Evolutionary conservation across 2,113 vertebrate genomes (phyloP).

Genomic region (Poeciliopsis turrubarensis): DNA sequence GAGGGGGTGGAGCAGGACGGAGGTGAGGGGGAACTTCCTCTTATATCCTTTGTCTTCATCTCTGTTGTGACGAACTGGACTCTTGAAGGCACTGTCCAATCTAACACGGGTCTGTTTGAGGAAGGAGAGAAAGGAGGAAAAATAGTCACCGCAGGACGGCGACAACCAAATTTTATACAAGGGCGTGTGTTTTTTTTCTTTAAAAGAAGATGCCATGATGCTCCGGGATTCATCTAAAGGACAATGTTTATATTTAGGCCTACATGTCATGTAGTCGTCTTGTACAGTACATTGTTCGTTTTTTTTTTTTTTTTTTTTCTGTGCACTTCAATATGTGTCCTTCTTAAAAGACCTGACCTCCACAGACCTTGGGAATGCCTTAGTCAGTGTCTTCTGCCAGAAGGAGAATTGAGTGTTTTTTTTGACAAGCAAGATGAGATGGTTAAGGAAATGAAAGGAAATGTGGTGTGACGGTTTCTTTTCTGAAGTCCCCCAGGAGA

Average conservation of each 20-base stretch:
- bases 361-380: constrained; percentile 77
- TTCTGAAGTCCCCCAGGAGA: constrained; percentile 69
- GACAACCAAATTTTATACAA: constrained; percentile 73
- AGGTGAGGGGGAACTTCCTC: constrained; percentile 67
- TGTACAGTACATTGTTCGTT: constrained; percentile 78
- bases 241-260: constrained; percentile 77
- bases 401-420: constrained; percentile 63
- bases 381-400: constrained; percentile 75
- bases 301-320: constrained; percentile 56
- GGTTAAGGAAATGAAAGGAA: constrained; percentile 46
- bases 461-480: constrained; percentile 45
- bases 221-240: constrained; percentile 73
- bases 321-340: constrained; percentile 79
- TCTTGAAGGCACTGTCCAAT: constrained; percentile 78
- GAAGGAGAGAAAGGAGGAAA: constrained; percentile 27
- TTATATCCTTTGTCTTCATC: constrained; percentile 27
- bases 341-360: constrained; percentile 74
- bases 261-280: constrained; percentile 75
- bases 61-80: constrained; percentile 63
- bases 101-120: constrained; percentile 78
- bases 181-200: constrained; percentile 50
- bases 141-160: constrained; percentile 79
- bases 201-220: constrained; percentile 81
- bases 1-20: constrained; percentile 62
- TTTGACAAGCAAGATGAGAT: constrained; percentile 40